A percentile compares a stretch with the other conserved stretches of the same genome.
Evolutionary conservation across 2,888 invertebrate species (phyloP).

Genomic region (Lysandra coridon): DNA sequence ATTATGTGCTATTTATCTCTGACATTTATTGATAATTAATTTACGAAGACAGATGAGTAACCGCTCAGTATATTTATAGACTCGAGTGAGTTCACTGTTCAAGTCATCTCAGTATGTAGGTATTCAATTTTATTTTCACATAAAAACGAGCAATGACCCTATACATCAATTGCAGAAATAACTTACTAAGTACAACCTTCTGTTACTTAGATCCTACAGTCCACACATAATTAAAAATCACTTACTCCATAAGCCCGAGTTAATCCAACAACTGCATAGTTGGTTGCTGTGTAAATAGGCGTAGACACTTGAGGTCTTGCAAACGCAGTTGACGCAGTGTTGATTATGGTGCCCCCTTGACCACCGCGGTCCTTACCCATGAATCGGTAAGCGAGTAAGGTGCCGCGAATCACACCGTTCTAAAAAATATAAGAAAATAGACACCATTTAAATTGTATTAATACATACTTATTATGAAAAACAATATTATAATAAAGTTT

Average conservation of each 20-base stretch:
- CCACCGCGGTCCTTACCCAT: slow-evolving; percentile 89
- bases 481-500: neutral
- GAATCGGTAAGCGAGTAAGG: slow-evolving; percentile 86
- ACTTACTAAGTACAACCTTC: neutral
- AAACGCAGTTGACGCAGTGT: slow-evolving; percentile 87
- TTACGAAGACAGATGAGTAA: neutral
- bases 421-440: slow-evolving; percentile 51
- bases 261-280: slow-evolving; percentile 87
- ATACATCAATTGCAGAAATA: neutral
- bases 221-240: slow-evolving; percentile 32
- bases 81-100: neutral
- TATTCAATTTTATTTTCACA: neutral
- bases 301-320: slow-evolving; percentile 85
- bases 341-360: slow-evolving; percentile 87
- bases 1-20: neutral
- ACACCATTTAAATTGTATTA: neutral
- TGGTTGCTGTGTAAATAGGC: slow-evolving; percentile 89
- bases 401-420: slow-evolving; percentile 89
- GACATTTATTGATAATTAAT: neutral
- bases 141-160: neutral
- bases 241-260: slow-evolving; percentile 87
- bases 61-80: neutral
- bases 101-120: neutral
- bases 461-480: neutral
- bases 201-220: slow-evolving; percentile 4